These are phyloP conservation scores for Periparus ater DNA, from an alignment of 2,797 vertebrate genomes.

Conservation along the genomic window DNA sequence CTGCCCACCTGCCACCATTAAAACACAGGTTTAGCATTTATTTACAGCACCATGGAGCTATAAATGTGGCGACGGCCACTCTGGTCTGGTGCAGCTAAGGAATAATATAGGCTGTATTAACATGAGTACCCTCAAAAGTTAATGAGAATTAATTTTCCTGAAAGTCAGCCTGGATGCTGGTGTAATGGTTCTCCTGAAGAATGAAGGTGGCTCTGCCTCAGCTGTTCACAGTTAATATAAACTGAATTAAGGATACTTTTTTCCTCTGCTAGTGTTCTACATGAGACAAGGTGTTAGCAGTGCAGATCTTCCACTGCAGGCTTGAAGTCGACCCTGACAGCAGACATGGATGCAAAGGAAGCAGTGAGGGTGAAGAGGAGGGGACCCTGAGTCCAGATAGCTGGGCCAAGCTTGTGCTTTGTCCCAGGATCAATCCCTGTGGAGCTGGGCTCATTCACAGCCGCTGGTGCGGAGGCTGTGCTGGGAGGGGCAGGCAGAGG, in stretches of 20 bases:
- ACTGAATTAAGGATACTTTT: background rate
- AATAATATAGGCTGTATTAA: accelerated
- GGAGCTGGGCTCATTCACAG: background rate
- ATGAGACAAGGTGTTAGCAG: background rate
- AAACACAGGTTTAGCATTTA: constrained; percentile 2
- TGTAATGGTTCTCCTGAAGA: background rate
- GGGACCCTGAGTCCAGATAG: background rate
- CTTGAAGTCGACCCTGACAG: accelerated
- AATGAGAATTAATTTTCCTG: background rate
- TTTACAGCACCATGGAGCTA: background rate
- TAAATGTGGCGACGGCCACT: background rate
- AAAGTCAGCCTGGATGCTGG: background rate
- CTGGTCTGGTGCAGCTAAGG: background rate
- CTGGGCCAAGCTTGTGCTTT: background rate
- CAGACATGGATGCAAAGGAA: background rate
- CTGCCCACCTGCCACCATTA: background rate
- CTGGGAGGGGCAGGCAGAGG: background rate
- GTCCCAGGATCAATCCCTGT: background rate
- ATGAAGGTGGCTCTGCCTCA: background rate
- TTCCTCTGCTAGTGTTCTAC: background rate
- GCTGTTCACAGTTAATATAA: background rate
- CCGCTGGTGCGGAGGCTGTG: background rate
- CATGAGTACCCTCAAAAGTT: background rate
- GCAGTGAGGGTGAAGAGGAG: background rate
- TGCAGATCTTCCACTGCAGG: accelerated